Conservation (phyloP, 2,888 invertebrate genomes). For the Amphimallon solstitiale region DNA sequence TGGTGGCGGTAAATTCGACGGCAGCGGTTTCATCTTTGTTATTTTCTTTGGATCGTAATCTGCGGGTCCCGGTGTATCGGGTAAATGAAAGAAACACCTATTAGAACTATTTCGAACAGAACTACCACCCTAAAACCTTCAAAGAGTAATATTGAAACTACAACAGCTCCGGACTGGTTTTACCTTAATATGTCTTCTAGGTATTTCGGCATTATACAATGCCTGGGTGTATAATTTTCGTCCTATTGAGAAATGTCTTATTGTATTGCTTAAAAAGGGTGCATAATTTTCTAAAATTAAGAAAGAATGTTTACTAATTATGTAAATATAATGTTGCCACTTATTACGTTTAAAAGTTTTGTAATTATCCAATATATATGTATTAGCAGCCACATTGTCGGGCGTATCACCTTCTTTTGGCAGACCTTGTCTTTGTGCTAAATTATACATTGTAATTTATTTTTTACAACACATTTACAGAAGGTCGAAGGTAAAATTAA, state of each 20-base stretch:
- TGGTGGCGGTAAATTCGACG: constrained; percentile 22
- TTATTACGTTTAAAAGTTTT: constrained; percentile 29
- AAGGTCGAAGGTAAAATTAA: not conserved
- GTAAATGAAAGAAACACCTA: constrained; percentile 44
- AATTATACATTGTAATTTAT: constrained; percentile 44
- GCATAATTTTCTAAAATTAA: constrained; percentile 42
- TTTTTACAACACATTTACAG: not conserved
- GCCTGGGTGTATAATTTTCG: constrained; percentile 37
- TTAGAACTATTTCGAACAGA: constrained; percentile 46
- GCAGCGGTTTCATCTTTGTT: constrained; percentile 36
- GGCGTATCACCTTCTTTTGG: constrained; percentile 40
- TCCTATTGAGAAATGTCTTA: constrained; percentile 34
- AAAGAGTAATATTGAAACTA: not conserved
- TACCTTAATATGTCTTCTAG: constrained; percentile 25
- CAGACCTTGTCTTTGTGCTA: constrained; percentile 40
- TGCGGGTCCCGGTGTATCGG: constrained; percentile 49
- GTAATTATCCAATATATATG: constrained; percentile 42
- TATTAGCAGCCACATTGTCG: constrained; percentile 43
- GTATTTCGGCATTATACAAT: constrained; percentile 5
- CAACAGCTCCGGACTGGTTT: not conserved
- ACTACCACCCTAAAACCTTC: constrained; percentile 45
- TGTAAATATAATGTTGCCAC: constrained; percentile 9
- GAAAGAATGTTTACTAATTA: constrained; percentile 34
- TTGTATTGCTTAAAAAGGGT: constrained; percentile 46
- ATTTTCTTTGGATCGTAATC: constrained; percentile 48